Evolutionary conservation across 2,888 invertebrate species (phyloP).

Genomic region (Rhamphomyia laevipes): DNA sequence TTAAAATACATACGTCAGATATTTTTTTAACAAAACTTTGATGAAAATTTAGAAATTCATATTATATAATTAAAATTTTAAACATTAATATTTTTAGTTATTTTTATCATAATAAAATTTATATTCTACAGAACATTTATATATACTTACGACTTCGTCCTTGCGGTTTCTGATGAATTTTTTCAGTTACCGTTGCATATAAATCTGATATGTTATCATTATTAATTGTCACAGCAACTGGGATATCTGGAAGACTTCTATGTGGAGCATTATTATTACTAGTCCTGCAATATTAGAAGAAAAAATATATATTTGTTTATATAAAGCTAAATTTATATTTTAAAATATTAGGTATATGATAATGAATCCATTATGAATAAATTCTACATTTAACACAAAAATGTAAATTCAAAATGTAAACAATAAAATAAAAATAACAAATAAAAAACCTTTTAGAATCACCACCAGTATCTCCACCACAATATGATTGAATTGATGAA

Average conservation of each 20-base stretch:
- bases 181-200: conserved; percentile 69
- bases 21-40: too few relatives aligned
- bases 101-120: too few relatives aligned
- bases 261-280: conserved; percentile 40
- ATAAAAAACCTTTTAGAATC: conserved; percentile 15
- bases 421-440: conserved; percentile 2
- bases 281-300: background rate
- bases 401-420: background rate
- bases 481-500: conserved; percentile 31
- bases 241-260: conserved; percentile 75
- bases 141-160: conserved; percentile 33
- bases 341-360: too few relatives aligned
- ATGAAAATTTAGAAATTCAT: too few relatives aligned
- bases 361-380: too few relatives aligned
- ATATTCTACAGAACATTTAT: conserved; percentile 1
- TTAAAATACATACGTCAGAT: too few relatives aligned
- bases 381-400: background rate
- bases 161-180: conserved; percentile 35
- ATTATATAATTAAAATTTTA: too few relatives aligned
- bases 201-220: conserved; percentile 74
- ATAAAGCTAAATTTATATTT: background rate
- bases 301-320: background rate
- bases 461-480: conserved; percentile 24
- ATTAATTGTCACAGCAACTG: conserved; percentile 47
- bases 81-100: too few relatives aligned